Base-by-base conservation (phyloP, 2,888 invertebrate species). In the Brachynemurus nebulosus region DNA sequence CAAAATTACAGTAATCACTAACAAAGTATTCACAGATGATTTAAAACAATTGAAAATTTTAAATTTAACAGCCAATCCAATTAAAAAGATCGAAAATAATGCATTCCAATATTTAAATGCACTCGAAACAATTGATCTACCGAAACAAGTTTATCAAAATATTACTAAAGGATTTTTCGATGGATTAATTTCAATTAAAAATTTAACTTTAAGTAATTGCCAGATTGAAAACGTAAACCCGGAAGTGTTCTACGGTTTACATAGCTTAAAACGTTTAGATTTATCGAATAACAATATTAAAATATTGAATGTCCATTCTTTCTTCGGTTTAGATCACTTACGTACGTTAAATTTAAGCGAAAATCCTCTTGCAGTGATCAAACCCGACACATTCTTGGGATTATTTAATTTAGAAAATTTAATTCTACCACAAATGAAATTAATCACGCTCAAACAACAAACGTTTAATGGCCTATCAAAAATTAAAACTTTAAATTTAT, bases 11-110 rank as follows among this genome's bases (percentile, higher is more conserved):
- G 20, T 12, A 20, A 37, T 37, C n/a, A 12, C 30, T 4, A 30
- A 30, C n/a, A 30, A 7, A 12, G 30, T 30, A 12, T 30, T 37
- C 20, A 37, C 30, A 2, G 9, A 37, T 9, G 37, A 20, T 19
- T 20, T 37, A n/a, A 20, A 37, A 19, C 18, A 37, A n/a, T 37
- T 37, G 6, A 19, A 19, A 19, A 17, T 12, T 37, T 37, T 37
- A 19, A 18, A 37, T 19, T 3, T 37, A 2, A 34, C 38, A 27
- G 40, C 36, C 21, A 47, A 47, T 36, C n/a, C 14, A 12, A 18
- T 47, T 12, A 30, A 21, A 8, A 45, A 16, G 20, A 42, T 47
- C n/a, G 42, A 42, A 40, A 39, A 42, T 30, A 45, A 45, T 16
- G 3, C 37, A 2, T 37, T 37, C 18, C 20, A 37, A 9, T 20